These are phyloP conservation scores for Maccullochella peelii DNA, from an alignment of 2,113 vertebrate genomes.

Conservation along the genomic window DNA sequence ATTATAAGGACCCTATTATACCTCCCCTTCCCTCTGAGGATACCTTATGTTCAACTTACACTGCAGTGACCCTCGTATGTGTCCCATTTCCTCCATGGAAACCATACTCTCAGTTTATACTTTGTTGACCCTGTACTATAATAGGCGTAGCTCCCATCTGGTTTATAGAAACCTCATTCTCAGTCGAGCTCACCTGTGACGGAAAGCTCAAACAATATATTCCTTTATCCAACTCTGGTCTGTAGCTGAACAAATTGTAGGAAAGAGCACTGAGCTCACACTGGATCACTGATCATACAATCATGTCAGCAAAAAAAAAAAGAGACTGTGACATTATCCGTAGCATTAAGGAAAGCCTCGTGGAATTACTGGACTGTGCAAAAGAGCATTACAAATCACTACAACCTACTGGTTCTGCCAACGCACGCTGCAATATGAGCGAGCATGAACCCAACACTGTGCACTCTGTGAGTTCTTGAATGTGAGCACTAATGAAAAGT, in stretches of 20 bases:
- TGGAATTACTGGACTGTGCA: conserved; percentile 56
- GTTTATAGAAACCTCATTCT: conserved; percentile 48
- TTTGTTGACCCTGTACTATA: conserved; percentile 36
- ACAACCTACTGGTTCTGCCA: conserved; percentile 48
- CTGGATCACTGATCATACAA: conserved; percentile 57
- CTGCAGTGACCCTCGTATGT: conserved; percentile 28
- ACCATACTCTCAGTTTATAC: conserved; percentile 48
- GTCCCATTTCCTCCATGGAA: conserved; percentile 61
- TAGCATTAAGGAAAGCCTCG: conserved; percentile 51
- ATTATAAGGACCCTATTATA: conserved; percentile 40
- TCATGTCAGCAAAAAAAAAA: conserved; percentile 43
- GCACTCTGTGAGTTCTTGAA: conserved; percentile 56
- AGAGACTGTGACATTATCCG: conserved; percentile 68
- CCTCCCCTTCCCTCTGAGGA: conserved; percentile 18
- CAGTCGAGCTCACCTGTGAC: conserved; percentile 46
- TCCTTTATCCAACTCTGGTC: conserved; percentile 58
- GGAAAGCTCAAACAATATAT: conserved; percentile 60
- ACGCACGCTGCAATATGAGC: conserved; percentile 43
- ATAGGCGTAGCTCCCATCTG: conserved; percentile 51
- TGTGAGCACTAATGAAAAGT: conserved; percentile 76
- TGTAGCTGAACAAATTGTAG: conserved; percentile 62
- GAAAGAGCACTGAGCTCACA: conserved; percentile 63
- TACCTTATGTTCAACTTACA: conserved; percentile 24
- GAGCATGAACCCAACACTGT: conserved; percentile 14
- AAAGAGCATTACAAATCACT: conserved; percentile 61